Conservation (phyloP, 2,797 vertebrate species). For the Coranthus polyacanthus region DNA sequence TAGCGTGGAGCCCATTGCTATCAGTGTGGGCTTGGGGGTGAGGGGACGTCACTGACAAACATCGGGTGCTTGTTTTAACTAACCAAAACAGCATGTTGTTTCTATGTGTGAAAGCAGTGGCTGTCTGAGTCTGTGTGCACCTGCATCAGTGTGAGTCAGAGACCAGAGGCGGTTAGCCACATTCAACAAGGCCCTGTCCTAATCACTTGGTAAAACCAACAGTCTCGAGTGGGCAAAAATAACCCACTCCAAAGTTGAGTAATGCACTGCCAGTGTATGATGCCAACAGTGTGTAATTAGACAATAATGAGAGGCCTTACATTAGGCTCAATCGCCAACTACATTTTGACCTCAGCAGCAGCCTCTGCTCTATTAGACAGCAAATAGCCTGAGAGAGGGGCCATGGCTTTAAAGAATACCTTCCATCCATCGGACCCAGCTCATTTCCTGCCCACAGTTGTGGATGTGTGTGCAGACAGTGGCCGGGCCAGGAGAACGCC, state of each 20-base stretch:
- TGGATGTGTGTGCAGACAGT: conserved; percentile 38
- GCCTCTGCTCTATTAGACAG: conserved; percentile 87
- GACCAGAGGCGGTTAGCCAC: conserved; percentile 73
- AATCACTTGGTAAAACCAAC: conserved; percentile 78
- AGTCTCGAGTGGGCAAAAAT: conserved; percentile 88
- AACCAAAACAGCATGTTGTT: conserved; percentile 82
- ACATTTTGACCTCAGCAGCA: conserved; percentile 87
- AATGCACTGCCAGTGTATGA: conserved; percentile 85
- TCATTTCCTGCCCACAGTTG: conserved; percentile 65
- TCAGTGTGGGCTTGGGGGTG: conserved; percentile 65
- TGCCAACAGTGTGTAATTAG: conserved; percentile 88
- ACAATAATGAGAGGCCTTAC: conserved; percentile 85
- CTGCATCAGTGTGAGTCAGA: conserved; percentile 68
- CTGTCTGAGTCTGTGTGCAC: conserved; percentile 66
- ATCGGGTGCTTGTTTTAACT: conserved; percentile 81
- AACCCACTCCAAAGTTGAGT: conserved; percentile 77
- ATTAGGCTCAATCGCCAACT: conserved; percentile 84
- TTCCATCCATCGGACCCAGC: conserved; percentile 68
- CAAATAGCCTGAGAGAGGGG: conserved; percentile 88
- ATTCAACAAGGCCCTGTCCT: conserved; percentile 82
- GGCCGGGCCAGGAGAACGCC: conserved; percentile 54
- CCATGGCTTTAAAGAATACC: conserved; percentile 84
- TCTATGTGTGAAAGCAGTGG: conserved; percentile 64
- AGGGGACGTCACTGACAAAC: conserved; percentile 83
- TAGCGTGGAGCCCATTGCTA: conserved; percentile 85